These are phyloP conservation scores for Morinoia aosen DNA, from an alignment of 2,888 invertebrate genomes.

Conservation along the genomic window DNA sequence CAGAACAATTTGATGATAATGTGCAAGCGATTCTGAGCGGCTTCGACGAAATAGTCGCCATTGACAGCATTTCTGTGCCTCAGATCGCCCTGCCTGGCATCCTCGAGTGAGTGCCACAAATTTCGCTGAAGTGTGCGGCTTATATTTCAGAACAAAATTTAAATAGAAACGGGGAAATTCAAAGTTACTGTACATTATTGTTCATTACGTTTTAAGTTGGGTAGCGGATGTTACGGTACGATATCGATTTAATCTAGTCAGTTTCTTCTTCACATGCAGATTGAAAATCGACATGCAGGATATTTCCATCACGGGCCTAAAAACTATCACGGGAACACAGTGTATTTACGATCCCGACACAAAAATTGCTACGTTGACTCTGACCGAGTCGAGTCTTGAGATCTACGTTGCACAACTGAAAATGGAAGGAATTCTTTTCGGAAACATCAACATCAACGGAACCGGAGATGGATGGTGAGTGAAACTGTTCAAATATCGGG, in stretches of 20 bases:
- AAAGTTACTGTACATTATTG: neutral
- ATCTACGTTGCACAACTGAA: neutral
- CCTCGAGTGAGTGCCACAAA: neutral
- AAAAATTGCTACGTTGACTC: neutral
- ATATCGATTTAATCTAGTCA: neutral
- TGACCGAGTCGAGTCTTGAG: neutral
- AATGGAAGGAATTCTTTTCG: slow-evolving; percentile 12
- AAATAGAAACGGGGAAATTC: neutral
- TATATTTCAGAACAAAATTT: neutral
- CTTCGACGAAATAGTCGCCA: neutral
- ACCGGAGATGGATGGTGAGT: slow-evolving; percentile 28
- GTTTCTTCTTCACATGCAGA: neutral
- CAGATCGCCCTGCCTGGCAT: neutral
- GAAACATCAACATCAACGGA: slow-evolving; percentile 15
- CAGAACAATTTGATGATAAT: neutral
- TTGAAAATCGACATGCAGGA: neutral
- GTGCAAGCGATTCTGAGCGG: neutral
- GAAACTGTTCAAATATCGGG: neutral
- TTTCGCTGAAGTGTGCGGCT: neutral
- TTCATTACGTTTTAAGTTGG: neutral
- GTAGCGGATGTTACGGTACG: neutral
- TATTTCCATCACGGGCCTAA: neutral
- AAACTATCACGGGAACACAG: neutral
- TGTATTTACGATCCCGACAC: neutral
- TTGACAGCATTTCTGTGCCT: neutral